These are phyloP conservation scores for Sphaerophoria taeniata DNA, from an alignment of 2,888 invertebrate genomes.

Conservation along the genomic window DNA sequence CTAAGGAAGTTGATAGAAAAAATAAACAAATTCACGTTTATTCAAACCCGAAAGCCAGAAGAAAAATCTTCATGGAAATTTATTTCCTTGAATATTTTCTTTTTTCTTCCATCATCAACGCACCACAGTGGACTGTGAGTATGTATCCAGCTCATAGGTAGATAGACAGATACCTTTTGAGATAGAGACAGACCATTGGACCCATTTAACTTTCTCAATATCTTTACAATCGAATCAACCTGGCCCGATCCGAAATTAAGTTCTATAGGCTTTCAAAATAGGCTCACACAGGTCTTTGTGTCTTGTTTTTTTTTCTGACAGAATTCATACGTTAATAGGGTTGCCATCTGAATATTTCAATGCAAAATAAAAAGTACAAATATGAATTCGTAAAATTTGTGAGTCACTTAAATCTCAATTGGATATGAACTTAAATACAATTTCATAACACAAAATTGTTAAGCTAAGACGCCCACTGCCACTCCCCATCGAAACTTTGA, in stretches of 20 bases:
- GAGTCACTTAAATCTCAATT: too few species aligned
- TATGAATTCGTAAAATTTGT: too few species aligned
- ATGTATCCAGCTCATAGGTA: background rate
- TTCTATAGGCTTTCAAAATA: constrained; percentile 46
- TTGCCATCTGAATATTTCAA: background rate
- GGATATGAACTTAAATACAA: too few species aligned
- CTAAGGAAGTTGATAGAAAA: constrained; percentile 18
- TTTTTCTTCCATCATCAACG: constrained; percentile 7
- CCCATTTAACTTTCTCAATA: constrained; percentile 65
- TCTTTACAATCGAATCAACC: constrained; percentile 68
- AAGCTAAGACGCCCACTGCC: too few species aligned
- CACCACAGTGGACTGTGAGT: background rate
- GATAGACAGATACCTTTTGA: background rate
- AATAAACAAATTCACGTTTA: constrained; percentile 25
- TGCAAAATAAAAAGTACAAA: background rate
- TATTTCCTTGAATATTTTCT: constrained; percentile 45
- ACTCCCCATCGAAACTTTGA: too few species aligned
- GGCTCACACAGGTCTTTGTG: constrained; percentile 26
- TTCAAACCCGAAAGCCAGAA: constrained; percentile 10
- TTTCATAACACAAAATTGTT: too few species aligned
- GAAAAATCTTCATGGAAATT: constrained; percentile 42
- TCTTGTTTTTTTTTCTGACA: background rate
- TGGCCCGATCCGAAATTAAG: constrained; percentile 62
- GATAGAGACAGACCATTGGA: constrained; percentile 50
- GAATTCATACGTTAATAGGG: background rate